A percentile compares a stretch with the other conserved stretches of the same genome.
phyloP scores from a whole-genome alignment of 2,113 vertebrate genomes.

The Thalassoma bifasciatum region DNA sequence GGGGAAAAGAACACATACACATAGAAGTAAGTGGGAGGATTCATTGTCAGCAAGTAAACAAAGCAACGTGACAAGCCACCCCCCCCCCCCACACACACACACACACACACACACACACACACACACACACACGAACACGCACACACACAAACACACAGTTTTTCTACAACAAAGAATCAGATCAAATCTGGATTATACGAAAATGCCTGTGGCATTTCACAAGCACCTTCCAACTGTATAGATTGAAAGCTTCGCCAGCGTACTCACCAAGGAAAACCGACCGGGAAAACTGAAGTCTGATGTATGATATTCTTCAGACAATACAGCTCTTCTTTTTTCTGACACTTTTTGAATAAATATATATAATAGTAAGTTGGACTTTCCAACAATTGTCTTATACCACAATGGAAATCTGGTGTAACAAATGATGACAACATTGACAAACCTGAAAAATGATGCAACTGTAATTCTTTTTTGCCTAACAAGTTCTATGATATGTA shows the following conservation, averaged over 20 bases:
- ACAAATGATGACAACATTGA: neutral
- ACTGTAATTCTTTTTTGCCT: no score
- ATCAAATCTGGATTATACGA: slow-evolving; percentile 68
- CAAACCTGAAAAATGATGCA: neutral
- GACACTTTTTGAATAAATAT: slow-evolving; percentile 18
- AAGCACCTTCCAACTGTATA: slow-evolving; percentile 31
- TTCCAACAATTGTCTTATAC: neutral
- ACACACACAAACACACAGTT: slow-evolving; percentile 25
- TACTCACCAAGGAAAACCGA: slow-evolving; percentile 24
- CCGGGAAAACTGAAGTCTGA: slow-evolving; percentile 23
- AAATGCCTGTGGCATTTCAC: slow-evolving; percentile 43
- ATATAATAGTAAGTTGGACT: no score
- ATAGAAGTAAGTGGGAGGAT: slow-evolving; percentile 65
- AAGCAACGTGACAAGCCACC: slow-evolving; percentile 63
- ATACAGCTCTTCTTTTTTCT: slow-evolving; percentile 32
- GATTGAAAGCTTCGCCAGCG: slow-evolving; percentile 9
- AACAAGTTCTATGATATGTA: no score
- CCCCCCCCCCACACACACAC: neutral
- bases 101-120: slow-evolving; percentile 1
- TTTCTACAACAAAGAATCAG: slow-evolving; percentile 60
- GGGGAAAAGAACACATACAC: slow-evolving; percentile 30
- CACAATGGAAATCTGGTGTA: neutral
- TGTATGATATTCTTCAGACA: slow-evolving; percentile 31
- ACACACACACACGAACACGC: slow-evolving; percentile 4
- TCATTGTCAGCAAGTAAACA: slow-evolving; percentile 72